These are phyloP conservation scores for Eulemur rufifrons DNA, from an alignment of 2,113 vertebrate genomes.

Conservation along the genomic window DNA sequence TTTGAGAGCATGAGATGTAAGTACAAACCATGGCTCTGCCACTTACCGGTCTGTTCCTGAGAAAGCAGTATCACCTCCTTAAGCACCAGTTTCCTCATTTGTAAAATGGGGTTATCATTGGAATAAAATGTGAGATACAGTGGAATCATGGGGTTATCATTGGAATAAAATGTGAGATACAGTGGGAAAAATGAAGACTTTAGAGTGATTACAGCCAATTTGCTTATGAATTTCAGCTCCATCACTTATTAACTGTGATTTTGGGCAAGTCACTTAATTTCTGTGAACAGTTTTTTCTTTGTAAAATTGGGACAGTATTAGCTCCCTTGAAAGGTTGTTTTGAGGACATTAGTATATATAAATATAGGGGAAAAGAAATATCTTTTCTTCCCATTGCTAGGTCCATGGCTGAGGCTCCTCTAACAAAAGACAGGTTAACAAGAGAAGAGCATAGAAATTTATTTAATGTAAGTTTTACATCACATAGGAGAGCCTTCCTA, in stretches of 20 bases:
- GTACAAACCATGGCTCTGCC: not conserved
- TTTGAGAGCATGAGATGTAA: not conserved
- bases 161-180: constrained; percentile 29
- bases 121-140: constrained; percentile 16
- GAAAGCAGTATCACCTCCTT: not conserved
- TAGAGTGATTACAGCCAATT: not conserved
- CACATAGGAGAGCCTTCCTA: not conserved
- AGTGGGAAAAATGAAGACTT: not conserved
- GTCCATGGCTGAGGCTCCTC: not conserved
- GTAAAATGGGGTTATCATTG: constrained; percentile 17
- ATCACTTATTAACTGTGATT: not conserved
- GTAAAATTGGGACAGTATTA: not conserved
- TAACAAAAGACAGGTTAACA: not conserved
- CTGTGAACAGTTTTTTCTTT: constrained; percentile 33
- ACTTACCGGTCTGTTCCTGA: not conserved
- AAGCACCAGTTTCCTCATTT: not conserved
- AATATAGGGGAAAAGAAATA: not conserved
- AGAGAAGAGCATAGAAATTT: not conserved
- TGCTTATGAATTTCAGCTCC: constrained; percentile 3
- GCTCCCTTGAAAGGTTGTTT: not conserved
- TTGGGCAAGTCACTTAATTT: constrained; percentile 38
- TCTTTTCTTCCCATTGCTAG: not conserved
- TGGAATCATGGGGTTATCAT: not conserved
- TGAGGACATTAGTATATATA: not conserved
- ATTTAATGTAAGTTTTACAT: not conserved